phyloP scores from a whole-genome alignment of 2,113 vertebrate species.

The Aptenodytes patagonicus region DNA sequence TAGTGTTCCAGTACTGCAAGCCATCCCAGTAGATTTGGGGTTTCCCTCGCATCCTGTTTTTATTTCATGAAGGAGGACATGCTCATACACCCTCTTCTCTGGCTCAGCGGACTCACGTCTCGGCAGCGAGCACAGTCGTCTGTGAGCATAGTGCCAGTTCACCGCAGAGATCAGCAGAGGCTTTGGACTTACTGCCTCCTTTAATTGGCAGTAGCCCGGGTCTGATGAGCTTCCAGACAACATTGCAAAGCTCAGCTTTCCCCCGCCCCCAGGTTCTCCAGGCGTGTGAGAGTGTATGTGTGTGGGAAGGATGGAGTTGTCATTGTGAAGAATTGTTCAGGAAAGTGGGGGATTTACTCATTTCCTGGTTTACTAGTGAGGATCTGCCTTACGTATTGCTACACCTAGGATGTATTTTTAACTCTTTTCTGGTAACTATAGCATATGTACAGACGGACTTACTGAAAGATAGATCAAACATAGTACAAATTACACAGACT shows the following conservation, averaged over 20 bases:
- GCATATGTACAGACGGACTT: background rate
- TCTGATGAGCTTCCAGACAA: slow-evolving; percentile 34
- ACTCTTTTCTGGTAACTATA: slow-evolving; percentile 7
- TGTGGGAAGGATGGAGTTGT: slow-evolving; percentile 47
- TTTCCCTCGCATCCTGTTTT: background rate
- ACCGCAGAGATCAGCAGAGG: background rate
- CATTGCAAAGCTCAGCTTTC: slow-evolving; percentile 36
- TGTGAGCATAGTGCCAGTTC: background rate
- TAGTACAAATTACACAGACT: background rate
- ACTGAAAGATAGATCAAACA: background rate
- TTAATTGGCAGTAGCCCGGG: background rate
- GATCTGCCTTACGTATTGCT: slow-evolving; percentile 13
- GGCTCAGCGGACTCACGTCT: background rate
- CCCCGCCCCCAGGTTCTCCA: background rate
- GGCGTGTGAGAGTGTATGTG: background rate
- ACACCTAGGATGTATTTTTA: slow-evolving; percentile 45
- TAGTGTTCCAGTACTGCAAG: background rate
- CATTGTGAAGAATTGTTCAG: slow-evolving; percentile 29
- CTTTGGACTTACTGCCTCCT: slow-evolving; percentile 33
- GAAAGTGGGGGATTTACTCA: slow-evolving; percentile 19
- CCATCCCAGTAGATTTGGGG: background rate
- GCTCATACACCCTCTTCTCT: background rate
- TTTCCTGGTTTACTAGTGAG: slow-evolving; percentile 22
- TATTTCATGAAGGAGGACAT: background rate
- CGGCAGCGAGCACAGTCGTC: fast-evolving